A percentile compares a stretch with the other conserved stretches of the same genome.
These are phyloP conservation scores for Akabosia matsudoensis DNA, from an alignment of 1,140 invertebrate species.

Conservation along the genomic window DNA sequence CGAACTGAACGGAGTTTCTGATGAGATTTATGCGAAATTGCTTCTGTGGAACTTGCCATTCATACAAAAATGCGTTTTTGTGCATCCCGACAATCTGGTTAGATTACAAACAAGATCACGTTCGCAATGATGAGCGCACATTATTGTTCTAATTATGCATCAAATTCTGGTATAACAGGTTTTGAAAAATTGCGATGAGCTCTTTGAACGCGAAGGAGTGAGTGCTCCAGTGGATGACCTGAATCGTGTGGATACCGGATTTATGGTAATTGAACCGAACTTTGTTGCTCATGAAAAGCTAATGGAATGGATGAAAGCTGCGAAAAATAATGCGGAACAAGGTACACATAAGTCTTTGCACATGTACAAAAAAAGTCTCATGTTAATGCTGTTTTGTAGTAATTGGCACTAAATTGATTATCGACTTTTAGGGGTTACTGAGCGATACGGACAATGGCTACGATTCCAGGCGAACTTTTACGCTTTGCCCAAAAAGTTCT, in stretches of 20 bases:
- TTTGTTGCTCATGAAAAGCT: background rate
- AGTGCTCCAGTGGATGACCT: background rate
- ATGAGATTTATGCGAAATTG: background rate
- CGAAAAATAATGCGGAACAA: background rate
- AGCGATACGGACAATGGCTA: background rate
- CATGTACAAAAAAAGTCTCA: background rate
- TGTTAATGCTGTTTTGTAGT: background rate
- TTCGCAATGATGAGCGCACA: no score
- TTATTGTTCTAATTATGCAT: no score
- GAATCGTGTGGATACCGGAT: background rate
- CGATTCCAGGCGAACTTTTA: background rate
- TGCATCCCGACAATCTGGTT: constrained; percentile 10
- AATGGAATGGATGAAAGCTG: background rate
- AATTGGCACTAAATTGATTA: background rate
- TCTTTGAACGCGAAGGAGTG: background rate
- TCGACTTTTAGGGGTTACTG: background rate
- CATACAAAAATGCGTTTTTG: background rate
- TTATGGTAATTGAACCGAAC: background rate
- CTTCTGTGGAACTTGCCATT: background rate
- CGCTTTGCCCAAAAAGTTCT: background rate
- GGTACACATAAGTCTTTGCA: background rate
- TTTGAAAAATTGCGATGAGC: constrained; percentile 3
- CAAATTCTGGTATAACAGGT: no score
- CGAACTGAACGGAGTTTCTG: background rate
- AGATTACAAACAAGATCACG: background rate